Evolutionary conservation across 2,797 vertebrate species (phyloP).

Genomic region (Melanotaenia trifasciata): DNA sequence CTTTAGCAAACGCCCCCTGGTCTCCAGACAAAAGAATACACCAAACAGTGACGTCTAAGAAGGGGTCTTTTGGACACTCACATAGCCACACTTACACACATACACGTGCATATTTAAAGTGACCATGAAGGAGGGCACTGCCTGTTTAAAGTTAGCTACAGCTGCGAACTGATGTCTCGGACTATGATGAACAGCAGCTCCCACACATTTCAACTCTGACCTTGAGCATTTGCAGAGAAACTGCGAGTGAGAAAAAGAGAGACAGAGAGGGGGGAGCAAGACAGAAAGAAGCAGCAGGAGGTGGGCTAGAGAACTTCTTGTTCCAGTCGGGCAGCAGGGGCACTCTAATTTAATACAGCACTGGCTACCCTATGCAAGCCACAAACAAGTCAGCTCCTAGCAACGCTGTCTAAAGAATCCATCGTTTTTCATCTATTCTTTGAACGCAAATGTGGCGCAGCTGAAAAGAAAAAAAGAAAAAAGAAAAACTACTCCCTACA

Average conservation of each 20-base stretch:
- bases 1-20: constrained; percentile 73
- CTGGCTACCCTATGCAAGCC: constrained; percentile 36
- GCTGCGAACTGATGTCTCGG: constrained; percentile 45
- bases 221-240: constrained; percentile 59
- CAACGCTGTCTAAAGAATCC: constrained; percentile 26
- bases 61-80: constrained; percentile 56
- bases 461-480: constrained; percentile 17
- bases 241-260: constrained; percentile 22
- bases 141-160: constrained; percentile 41
- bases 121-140: constrained; percentile 47
- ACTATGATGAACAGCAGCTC: constrained; percentile 53
- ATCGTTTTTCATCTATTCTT: constrained; percentile 24
- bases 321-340: constrained; percentile 49
- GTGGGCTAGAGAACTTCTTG: constrained; percentile 56
- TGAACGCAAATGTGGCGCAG: constrained; percentile 26
- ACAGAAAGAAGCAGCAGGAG: constrained; percentile 56
- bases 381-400: constrained; percentile 22
- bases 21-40: constrained; percentile 79
- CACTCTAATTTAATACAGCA: constrained; percentile 31
- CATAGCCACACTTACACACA: constrained; percentile 30
- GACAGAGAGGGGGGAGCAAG: constrained; percentile 15
- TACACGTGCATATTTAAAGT: constrained; percentile 44
- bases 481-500: constrained; percentile 18
- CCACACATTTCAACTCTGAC: constrained; percentile 68
- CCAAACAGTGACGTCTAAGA: constrained; percentile 70